A percentile compares a stretch with the other conserved stretches of the same genome.
Conservation (phyloP, 1,140 invertebrate species). For the Drosophila arizonae region DNA sequence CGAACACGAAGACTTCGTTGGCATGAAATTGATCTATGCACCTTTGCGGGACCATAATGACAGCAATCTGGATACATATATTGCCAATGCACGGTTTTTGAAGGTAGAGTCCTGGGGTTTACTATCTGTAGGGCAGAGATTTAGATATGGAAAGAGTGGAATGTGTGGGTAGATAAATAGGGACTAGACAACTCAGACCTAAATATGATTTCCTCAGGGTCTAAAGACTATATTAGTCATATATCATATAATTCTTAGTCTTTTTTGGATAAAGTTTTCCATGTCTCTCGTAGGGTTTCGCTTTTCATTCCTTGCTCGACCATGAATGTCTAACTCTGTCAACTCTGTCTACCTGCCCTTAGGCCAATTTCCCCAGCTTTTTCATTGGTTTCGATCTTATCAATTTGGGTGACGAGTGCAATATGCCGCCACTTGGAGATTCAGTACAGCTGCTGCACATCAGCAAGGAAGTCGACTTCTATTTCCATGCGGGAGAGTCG, state of each 20-base stretch:
- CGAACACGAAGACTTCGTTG: slow-evolving; percentile 86
- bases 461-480: slow-evolving; percentile 85
- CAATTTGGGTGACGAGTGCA: slow-evolving; percentile 87
- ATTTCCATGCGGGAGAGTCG: slow-evolving; percentile 93
- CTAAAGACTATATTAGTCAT: too few relatives aligned
- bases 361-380: slow-evolving; percentile 83
- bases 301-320: too few relatives aligned
- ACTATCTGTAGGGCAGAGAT: too few relatives aligned
- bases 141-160: too few relatives aligned
- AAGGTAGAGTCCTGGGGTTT: slow-evolving; percentile 42
- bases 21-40: slow-evolving; percentile 88
- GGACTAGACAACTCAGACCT: too few relatives aligned
- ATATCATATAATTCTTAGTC: too few relatives aligned
- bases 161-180: too few relatives aligned
- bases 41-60: slow-evolving; percentile 83
- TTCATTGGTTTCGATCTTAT: slow-evolving; percentile 89
- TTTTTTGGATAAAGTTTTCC: too few relatives aligned
- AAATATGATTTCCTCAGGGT: too few relatives aligned
- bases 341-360: background rate
- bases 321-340: background rate
- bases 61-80: slow-evolving; percentile 79
- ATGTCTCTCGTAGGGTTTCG: too few relatives aligned
- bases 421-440: slow-evolving; percentile 69
- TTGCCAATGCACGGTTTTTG: slow-evolving; percentile 71
- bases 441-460: slow-evolving; percentile 83